Base-by-base conservation (phyloP, 2,888 invertebrate species). In the Orthosia gracilis region DNA sequence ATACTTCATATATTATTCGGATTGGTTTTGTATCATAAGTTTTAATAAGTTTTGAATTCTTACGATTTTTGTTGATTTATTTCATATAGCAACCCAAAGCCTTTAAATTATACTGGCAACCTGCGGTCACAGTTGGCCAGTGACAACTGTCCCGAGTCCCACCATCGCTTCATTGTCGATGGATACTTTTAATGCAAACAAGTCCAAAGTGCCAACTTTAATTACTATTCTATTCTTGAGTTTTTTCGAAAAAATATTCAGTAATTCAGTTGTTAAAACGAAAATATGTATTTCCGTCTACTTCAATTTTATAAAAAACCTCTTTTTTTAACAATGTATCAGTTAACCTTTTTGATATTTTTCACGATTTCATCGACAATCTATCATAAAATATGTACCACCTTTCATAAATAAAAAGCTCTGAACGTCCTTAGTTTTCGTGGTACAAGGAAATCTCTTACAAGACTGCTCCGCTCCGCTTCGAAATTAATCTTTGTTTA, bases 401-500 rank as follows among this genome's bases (percentile, higher is more conserved):
- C 52, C 21, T 40, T 64, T 71, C 49, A 69, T 62, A 78, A 75
- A 83, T 80, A 73, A 68, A 72, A 76, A 31, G 11, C 21, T 63
- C 68, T 54, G 58, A 23, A 70, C 54, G 50, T 77, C 61, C 59
- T 66, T 73, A 83, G 83, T 83, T 88, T 84, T 88, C 85, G 76
- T 90, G 88, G 90, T 92, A 88, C 84, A 76, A 86, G 88, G 85
- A 85, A 88, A 89, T 87, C 85, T 89, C 87, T 87, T 87, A 86
- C 83, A 79, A 84, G 83, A 85, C 76, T 82, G 84, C 86, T 66
- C 85, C 86, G 84, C 86, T 66, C 85, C 86, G 90, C 88, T 90
- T 89, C 85, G 86, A 92, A 92, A 95, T 95, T 94, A 94, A 95
- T 96, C 95, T 93, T 95, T 94, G 95, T 95, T 95, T 95, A 93